A percentile compares a stretch with the other conserved stretches of the same genome.
These are phyloP conservation scores for Netelia fuscicornis DNA, from an alignment of 2,888 invertebrate species.

Conservation along the genomic window DNA sequence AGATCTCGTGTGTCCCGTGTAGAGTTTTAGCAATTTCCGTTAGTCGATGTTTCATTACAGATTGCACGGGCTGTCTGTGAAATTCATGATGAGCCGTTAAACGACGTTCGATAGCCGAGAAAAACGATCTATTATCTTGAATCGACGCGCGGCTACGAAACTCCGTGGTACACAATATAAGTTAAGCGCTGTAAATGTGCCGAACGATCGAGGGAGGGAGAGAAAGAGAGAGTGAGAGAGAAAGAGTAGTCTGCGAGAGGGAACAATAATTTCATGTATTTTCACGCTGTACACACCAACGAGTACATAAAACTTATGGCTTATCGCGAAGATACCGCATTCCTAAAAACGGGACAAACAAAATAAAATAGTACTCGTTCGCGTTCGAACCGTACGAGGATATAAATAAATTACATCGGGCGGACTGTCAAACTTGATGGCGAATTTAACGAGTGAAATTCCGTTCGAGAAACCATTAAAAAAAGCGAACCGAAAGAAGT, in stretches of 20 bases:
- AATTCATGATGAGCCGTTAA: slow-evolving; percentile 82
- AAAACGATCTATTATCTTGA: slow-evolving; percentile 77
- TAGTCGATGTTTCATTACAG: slow-evolving; percentile 80
- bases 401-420: slow-evolving; percentile 22
- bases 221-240: slow-evolving; percentile 11
- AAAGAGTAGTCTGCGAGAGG: slow-evolving; percentile 9
- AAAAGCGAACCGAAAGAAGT: slow-evolving; percentile 4
- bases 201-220: slow-evolving; percentile 12
- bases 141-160: slow-evolving; percentile 53
- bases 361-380: slow-evolving; percentile 1
- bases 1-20: slow-evolving; percentile 18
- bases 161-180: slow-evolving; percentile 7
- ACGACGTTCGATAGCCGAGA: slow-evolving; percentile 78
- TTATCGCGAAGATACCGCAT: slow-evolving; percentile 31
- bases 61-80: slow-evolving; percentile 79
- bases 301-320: slow-evolving; percentile 38
- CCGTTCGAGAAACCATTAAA: slow-evolving; percentile 14
- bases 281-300: slow-evolving; percentile 6
- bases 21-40: slow-evolving; percentile 67
- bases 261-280: slow-evolving; percentile 53
- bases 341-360: slow-evolving; percentile 16
- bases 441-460: slow-evolving; percentile 38
- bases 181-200: not conserved
- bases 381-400: slow-evolving; percentile 11
- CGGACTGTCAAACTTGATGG: slow-evolving; percentile 9